Conservation (phyloP, 2,888 invertebrate species). For the Eupeodes latifasciatus region DNA sequence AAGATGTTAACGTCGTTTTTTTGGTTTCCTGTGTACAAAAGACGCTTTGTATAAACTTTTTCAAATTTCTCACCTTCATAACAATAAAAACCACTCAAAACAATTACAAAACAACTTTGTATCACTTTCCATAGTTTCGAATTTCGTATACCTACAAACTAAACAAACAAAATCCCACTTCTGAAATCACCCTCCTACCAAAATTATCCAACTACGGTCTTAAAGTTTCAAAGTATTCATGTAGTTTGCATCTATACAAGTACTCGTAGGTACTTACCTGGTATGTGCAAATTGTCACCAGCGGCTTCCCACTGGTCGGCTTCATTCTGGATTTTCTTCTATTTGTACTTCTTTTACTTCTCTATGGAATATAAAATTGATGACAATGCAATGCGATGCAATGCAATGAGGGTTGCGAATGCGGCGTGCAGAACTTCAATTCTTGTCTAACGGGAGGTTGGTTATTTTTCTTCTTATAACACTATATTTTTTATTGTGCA, state of each 20-base stretch:
- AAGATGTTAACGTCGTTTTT: no score
- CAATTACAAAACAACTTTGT: no score
- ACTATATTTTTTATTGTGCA: constrained; percentile 54
- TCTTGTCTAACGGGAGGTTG: constrained; percentile 25
- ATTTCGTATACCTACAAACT: no score
- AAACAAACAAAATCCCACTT: background rate
- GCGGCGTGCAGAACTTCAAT: constrained; percentile 20
- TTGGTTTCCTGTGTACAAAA: no score
- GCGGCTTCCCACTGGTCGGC: constrained; percentile 80
- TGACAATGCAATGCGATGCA: constrained; percentile 15
- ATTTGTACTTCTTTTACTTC: constrained; percentile 20
- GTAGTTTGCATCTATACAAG: no score
- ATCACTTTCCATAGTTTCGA: no score
- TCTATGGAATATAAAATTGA: background rate
- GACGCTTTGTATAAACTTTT: no score
- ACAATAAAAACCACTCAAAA: no score
- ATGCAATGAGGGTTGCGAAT: background rate
- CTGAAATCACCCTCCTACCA: background rate
- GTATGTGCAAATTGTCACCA: constrained; percentile 81
- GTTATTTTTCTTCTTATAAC: constrained; percentile 16
- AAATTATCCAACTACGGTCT: background rate
- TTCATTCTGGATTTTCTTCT: constrained; percentile 77
- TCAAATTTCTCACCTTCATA: no score
- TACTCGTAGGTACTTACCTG: constrained; percentile 77
- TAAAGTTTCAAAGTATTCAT: background rate